A percentile compares a stretch with the other conserved stretches of the same genome.
Evolutionary conservation across 2,888 invertebrate genomes (phyloP).

Genomic region (Cheilosia urbana): DNA sequence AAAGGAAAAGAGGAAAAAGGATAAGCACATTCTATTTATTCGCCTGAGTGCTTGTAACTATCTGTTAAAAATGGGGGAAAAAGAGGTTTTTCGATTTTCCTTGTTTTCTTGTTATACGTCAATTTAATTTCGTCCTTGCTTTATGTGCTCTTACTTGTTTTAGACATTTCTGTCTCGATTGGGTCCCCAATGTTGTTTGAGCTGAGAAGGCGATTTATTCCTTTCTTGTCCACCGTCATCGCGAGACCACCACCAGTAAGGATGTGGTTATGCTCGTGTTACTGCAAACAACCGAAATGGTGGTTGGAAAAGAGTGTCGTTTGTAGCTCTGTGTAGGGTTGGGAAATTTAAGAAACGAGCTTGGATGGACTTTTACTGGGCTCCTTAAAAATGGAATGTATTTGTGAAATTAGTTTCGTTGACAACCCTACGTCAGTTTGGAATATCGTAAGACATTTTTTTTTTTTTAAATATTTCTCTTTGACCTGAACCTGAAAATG

Average conservation of each 20-base stretch:
- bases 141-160: slow-evolving; percentile 48
- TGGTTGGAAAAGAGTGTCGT: no score
- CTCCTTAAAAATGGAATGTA: no score
- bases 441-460: no score
- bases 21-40: slow-evolving; percentile 69
- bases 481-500: no score
- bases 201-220: neutral
- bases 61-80: slow-evolving; percentile 7
- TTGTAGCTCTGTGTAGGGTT: no score
- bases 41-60: slow-evolving; percentile 63
- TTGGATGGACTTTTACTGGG: no score
- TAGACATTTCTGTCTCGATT: slow-evolving; percentile 16
- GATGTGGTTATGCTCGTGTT: slow-evolving; percentile 47
- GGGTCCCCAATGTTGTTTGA: slow-evolving; percentile 47
- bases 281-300: neutral
- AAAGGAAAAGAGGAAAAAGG: slow-evolving; percentile 40
- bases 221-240: neutral
- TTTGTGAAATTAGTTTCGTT: no score
- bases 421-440: no score
- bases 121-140: slow-evolving; percentile 67
- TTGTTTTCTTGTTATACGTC: slow-evolving; percentile 35
- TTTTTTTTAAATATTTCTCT: no score
- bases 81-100: slow-evolving; percentile 16
- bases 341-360: no score
- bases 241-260: slow-evolving; percentile 38